Percentiles rank a stretch among this genome's conserved stretches.
phyloP scores from a whole-genome alignment of 2,888 invertebrate genomes.

The Chirona hameri region DNA sequence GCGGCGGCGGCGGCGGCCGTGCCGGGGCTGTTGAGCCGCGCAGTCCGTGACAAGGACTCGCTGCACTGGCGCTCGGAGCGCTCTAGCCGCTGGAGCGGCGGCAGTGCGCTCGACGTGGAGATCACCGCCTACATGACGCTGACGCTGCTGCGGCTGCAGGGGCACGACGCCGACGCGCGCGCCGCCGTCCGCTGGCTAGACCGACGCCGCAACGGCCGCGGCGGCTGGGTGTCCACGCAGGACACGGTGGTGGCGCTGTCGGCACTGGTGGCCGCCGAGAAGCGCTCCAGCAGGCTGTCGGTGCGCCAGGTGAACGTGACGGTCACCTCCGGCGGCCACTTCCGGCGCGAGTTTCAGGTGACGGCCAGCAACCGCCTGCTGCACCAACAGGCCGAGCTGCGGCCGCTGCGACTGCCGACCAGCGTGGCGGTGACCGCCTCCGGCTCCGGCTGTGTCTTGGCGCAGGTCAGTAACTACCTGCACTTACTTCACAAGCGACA shows the following conservation, averaged over 20 bases:
- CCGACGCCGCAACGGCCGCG: conserved; percentile 61
- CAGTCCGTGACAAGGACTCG: not conserved
- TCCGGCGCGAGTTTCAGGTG: not conserved
- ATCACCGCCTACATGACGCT: conserved; percentile 65
- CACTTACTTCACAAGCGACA: too few species aligned
- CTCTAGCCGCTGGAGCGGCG: conserved; percentile 6
- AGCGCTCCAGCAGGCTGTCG: not conserved
- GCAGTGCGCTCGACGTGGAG: conserved; percentile 51
- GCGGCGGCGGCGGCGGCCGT: not conserved
- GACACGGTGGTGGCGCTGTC: conserved; percentile 35
- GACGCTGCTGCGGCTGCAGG: conserved; percentile 53
- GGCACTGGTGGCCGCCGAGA: conserved; percentile 29
- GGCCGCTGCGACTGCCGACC: conserved; percentile 22
- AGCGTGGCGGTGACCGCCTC: conserved; percentile 6
- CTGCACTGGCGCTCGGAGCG: not conserved
- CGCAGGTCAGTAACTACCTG: conserved; percentile 45
- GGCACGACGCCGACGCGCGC: conserved; percentile 54
- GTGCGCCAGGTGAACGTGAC: not conserved
- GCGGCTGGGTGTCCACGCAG: conserved; percentile 51
- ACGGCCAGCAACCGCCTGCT: not conserved
- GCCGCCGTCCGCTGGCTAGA: conserved; percentile 69
- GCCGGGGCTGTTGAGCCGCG: not conserved
- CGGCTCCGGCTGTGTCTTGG: conserved; percentile 34
- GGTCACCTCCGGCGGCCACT: not conserved
- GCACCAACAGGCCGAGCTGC: conserved; percentile 8